phyloP scores from a whole-genome alignment of 2,113 vertebrate genomes.

The Dicentrarchus labrax region DNA sequence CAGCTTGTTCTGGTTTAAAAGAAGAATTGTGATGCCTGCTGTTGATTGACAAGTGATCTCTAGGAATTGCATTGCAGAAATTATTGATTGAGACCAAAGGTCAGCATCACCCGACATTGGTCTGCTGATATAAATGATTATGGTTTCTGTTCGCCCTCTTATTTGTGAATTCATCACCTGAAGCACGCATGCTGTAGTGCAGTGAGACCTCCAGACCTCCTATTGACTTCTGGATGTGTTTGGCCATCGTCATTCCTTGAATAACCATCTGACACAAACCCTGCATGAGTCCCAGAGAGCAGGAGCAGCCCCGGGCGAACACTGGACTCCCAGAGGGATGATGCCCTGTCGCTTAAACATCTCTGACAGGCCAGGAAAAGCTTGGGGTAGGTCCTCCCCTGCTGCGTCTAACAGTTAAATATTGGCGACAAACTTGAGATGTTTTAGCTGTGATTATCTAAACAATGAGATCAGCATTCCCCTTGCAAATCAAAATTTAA shows the following conservation, averaged over 20 bases:
- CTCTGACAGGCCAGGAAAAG: constrained; percentile 45
- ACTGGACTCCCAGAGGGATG: constrained; percentile 17
- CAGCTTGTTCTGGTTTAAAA: no score
- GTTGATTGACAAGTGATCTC: not conserved
- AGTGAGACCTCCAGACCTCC: constrained; percentile 7
- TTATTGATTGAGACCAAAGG: constrained; percentile 4
- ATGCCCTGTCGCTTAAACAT: constrained; percentile 12
- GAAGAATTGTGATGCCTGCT: not conserved
- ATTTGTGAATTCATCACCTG: constrained; percentile 5
- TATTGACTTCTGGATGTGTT: not conserved
- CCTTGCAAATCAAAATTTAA: not conserved
- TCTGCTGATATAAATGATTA: not conserved
- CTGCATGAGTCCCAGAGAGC: constrained; percentile 32
- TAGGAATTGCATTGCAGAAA: not conserved
- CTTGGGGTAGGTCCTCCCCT: not conserved
- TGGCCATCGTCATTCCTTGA: not conserved
- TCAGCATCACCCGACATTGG: constrained; percentile 5
- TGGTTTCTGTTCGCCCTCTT: not conserved
- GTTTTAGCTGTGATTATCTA: not conserved
- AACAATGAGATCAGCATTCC: not conserved
- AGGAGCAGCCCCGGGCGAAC: constrained; percentile 20
- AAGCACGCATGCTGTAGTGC: not conserved
- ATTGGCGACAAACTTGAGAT: not conserved
- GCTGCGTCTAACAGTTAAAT: not conserved
- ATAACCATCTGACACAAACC: constrained; percentile 4